Conservation (phyloP, 1,140 invertebrate genomes). For the Tigriopus japonicus region DNA sequence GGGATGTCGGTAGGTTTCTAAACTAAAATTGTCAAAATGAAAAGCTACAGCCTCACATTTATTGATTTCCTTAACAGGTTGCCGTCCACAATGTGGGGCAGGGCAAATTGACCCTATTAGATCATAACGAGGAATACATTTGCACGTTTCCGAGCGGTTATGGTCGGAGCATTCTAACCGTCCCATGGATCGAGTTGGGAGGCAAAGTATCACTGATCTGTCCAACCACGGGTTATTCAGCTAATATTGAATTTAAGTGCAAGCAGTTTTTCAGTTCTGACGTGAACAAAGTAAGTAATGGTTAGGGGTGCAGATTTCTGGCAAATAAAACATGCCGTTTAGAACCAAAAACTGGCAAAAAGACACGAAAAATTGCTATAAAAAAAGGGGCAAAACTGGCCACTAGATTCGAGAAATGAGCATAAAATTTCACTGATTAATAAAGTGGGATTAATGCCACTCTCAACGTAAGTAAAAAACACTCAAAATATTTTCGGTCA, state of each 20-base stretch:
- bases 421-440: no score
- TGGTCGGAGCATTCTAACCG: conserved; percentile 69
- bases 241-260: conserved; percentile 59
- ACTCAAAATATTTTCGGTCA: no score
- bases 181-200: conserved; percentile 92
- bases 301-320: no score
- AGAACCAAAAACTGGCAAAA: no score
- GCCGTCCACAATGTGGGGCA: conserved; percentile 23
- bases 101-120: conserved; percentile 54
- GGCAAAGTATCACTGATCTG: conserved; percentile 71
- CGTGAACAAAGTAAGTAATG: conserved; percentile 13
- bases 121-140: conserved; percentile 74
- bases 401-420: no score
- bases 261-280: conserved; percentile 11
- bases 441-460: no score
- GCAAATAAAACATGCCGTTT: no score
- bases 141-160: conserved; percentile 91
- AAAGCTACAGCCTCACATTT: no score
- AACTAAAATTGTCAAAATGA: no score
- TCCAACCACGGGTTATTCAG: conserved; percentile 66
- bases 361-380: no score
- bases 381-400: no score
- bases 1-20: conserved; percentile 84
- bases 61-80: not conserved
- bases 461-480: no score